A percentile compares a stretch with the other conserved stretches of the same genome.
Evolutionary conservation across 2,888 invertebrate species (phyloP).

Genomic region (Pedicia rivosa): DNA sequence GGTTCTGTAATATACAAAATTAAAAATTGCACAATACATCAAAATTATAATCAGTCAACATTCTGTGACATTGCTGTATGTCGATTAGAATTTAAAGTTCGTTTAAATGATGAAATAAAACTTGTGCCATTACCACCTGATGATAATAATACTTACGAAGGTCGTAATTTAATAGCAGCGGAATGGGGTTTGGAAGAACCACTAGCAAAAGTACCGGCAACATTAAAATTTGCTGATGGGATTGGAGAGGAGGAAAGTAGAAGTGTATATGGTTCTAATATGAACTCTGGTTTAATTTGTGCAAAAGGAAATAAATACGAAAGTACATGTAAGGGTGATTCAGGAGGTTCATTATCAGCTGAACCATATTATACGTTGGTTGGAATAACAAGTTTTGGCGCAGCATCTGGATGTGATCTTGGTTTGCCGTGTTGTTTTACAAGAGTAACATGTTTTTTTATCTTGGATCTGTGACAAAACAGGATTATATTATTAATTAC

Average conservation of each 20-base stretch:
- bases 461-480: slow-evolving; percentile 26
- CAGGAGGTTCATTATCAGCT: slow-evolving; percentile 26
- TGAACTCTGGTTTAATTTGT: slow-evolving; percentile 23
- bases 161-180: slow-evolving; percentile 23
- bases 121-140: slow-evolving; percentile 21
- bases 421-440: slow-evolving; percentile 27
- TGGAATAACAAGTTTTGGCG: slow-evolving; percentile 28
- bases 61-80: slow-evolving; percentile 27
- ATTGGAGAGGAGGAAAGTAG: slow-evolving; percentile 24
- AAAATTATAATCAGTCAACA: slow-evolving; percentile 21
- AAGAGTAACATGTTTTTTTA: slow-evolving; percentile 23
- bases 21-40: slow-evolving; percentile 25
- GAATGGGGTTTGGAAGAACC: slow-evolving; percentile 22
- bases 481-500: too few species aligned
- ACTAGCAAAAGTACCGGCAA: slow-evolving; percentile 15
- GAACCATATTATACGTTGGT: slow-evolving; percentile 15
- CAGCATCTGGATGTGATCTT: slow-evolving; percentile 24
- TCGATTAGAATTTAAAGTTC: slow-evolving; percentile 20
- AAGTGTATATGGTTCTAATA: slow-evolving; percentile 19
- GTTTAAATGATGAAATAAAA: slow-evolving; percentile 21
- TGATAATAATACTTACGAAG: slow-evolving; percentile 17
- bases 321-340: slow-evolving; percentile 28
- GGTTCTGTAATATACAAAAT: slow-evolving; percentile 22
- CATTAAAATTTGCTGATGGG: slow-evolving; percentile 28
- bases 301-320: slow-evolving; percentile 25